Evolutionary conservation across 2,888 invertebrate genomes (phyloP).

Genomic region (Callosobruchus maculatus): DNA sequence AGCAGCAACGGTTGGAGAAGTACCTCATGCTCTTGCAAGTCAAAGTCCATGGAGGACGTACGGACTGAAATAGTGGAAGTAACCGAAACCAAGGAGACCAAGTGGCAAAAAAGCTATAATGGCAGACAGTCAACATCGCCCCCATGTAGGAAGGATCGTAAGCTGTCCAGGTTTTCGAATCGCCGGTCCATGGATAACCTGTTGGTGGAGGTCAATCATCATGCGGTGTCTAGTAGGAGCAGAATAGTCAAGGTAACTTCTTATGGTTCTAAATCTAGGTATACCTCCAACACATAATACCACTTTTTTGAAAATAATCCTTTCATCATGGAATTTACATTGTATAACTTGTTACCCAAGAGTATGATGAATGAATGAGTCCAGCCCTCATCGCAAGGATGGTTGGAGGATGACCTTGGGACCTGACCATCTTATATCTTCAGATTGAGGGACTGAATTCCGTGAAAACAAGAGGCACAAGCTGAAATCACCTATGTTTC

Average conservation of each 20-base stretch:
- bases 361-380: no score
- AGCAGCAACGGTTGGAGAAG: constrained; percentile 6
- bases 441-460: no score
- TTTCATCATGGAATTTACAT: no score
- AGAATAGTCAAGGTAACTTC: constrained; percentile 2
- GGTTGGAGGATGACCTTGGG: no score
- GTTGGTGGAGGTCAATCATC: constrained; percentile 47
- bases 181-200: constrained; percentile 72
- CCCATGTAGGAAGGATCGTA: constrained; percentile 41
- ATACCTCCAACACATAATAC: no score
- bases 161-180: constrained; percentile 38
- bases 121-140: constrained; percentile 56
- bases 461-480: no score
- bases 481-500: no score
- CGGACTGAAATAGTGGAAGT: constrained; percentile 55
- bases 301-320: no score
- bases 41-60: constrained; percentile 71
- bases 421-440: no score
- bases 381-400: no score
- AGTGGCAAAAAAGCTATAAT: constrained; percentile 63
- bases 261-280: no score
- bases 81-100: constrained; percentile 26
- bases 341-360: no score
- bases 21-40: constrained; percentile 52
- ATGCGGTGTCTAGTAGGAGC: constrained; percentile 45